These are phyloP conservation scores for Saccopteryx bilineata DNA, from an alignment of 2,113 vertebrate species.

Conservation along the genomic window DNA sequence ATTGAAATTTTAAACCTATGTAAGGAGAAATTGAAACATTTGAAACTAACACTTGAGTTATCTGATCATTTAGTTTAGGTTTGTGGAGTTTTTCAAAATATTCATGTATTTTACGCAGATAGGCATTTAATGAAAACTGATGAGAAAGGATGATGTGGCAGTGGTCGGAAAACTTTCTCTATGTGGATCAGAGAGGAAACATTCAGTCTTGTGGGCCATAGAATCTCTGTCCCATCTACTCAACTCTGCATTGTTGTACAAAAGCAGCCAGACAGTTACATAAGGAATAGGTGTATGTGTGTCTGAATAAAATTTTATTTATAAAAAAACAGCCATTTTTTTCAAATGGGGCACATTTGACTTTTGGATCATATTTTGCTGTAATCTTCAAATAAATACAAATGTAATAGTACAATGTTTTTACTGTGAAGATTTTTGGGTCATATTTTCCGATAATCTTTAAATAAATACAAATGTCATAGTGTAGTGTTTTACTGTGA, in stretches of 20 bases:
- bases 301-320: conserved; percentile 1
- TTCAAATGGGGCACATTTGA: not conserved
- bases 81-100: conserved; percentile 28
- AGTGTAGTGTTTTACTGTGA: not conserved
- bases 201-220: not conserved
- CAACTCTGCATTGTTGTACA: not conserved
- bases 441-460: not conserved
- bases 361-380: not conserved
- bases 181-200: not conserved
- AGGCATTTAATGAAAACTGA: not conserved
- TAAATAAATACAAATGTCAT: not conserved
- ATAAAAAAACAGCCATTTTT: not conserved
- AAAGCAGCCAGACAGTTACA: not conserved
- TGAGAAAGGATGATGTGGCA: not conserved
- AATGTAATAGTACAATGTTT: not conserved
- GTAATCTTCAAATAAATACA: not conserved
- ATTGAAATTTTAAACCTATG: not conserved
- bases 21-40: not conserved
- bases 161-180: not conserved
- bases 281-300: not conserved
- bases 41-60: not conserved
- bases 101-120: not conserved
- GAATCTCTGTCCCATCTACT: not conserved
- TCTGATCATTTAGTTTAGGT: not conserved
- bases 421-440: not conserved